A percentile compares a stretch with the other conserved stretches of the same genome.
Evolutionary conservation across 2,888 invertebrate genomes (phyloP).

Genomic region (Pachymerium ferrugineum): DNA sequence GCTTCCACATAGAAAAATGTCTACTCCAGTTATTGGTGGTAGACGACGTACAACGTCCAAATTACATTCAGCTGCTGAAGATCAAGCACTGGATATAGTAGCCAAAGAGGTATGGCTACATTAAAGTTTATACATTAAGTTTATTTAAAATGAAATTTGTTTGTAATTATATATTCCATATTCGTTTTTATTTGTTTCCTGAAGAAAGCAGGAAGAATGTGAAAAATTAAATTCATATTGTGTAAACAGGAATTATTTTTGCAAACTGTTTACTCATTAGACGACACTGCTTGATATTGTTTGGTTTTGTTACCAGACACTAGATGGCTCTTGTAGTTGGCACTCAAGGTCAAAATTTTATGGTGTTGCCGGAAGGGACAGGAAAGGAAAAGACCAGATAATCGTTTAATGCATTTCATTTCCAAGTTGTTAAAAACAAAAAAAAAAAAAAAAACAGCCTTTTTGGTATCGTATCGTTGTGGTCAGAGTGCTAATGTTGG

Average conservation of each 20-base stretch:
- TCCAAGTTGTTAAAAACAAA: too few species aligned
- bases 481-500: too few species aligned
- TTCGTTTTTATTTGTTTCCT: background rate
- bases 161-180: background rate
- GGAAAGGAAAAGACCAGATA: too few species aligned
- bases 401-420: too few species aligned
- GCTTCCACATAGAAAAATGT: conserved; percentile 35
- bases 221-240: background rate
- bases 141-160: background rate
- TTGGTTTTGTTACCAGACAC: background rate
- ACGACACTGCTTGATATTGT: background rate
- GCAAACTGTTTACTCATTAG: background rate
- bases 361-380: too few species aligned
- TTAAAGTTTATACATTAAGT: background rate
- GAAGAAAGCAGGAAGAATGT: background rate
- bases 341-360: background rate
- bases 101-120: conserved; percentile 83
- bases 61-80: conserved; percentile 85
- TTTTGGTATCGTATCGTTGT: too few species aligned
- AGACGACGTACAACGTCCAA: conserved; percentile 60
- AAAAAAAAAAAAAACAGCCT: too few species aligned
- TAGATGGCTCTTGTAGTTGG: too few species aligned
- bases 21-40: conserved; percentile 43
- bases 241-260: background rate
- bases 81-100: conserved; percentile 93